Evolutionary conservation across 2,888 invertebrate species (phyloP), one percentile per base, ranked within the genome.

Genomic region (Magallana nippona): DNA sequence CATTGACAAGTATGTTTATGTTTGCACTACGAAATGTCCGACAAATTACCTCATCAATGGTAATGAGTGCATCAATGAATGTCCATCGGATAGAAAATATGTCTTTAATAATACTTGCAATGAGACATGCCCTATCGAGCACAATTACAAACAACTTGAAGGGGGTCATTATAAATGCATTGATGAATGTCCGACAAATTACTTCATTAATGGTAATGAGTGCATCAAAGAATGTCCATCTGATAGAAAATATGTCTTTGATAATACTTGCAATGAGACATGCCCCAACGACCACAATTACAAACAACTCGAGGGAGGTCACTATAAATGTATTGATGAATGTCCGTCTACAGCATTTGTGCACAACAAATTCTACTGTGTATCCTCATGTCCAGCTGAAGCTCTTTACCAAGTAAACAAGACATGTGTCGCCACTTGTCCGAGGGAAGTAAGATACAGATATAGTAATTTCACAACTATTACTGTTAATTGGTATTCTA

Each of bases 41-140:
- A 22, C 19, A 71, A 13, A 71, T 15, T 71, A 71, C 32, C 1
- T 71, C 13, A 15, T 71, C 2, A 57, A 44, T 22, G 58, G 79
- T 0, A 58, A 79, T 56, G 13, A 57, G 5, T 79, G 79, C 22
- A n/a, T 17, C 13, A 22, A 27, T 15, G 27, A 57, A 19, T 79
- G 79, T 22, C 79, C 79, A n/a, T 19, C 17, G 0, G 56, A 57
- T 10, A 22, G 13, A 58, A 57, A 55, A 10, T 19, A 22, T 22
- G 15, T 57, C 27, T 79, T 79, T 13, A 79, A 79, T 57, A 32
- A 19, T 15, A 56, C 56, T 56, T 79, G 79, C 57, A 8, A 27
- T 10, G 17, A 55, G 10, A 19, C 57, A 15, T 79, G 79, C 22
- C 79, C 79, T 55, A 10, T 10, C 10, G 57, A 56, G 1, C 55